These are phyloP conservation scores for Oeneis ivallda DNA, from an alignment of 2,888 invertebrate species.

Conservation along the genomic window DNA sequence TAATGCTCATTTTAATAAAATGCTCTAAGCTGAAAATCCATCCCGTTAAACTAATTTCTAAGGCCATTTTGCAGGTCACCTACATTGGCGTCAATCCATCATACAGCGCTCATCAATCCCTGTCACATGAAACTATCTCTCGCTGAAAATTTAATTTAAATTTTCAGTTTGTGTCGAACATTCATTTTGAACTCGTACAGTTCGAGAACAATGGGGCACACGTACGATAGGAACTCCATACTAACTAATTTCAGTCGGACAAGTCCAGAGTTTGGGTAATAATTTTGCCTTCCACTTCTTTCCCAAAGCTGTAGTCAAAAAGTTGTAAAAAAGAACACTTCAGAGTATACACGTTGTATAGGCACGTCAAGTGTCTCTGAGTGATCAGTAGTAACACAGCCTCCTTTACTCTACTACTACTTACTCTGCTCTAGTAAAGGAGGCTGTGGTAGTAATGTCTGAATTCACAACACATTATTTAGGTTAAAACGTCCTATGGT, in stretches of 20 bases:
- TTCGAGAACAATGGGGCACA: slow-evolving; percentile 29
- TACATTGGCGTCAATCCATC: slow-evolving; percentile 29
- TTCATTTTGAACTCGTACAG: slow-evolving; percentile 32
- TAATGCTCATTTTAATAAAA: slow-evolving; percentile 9
- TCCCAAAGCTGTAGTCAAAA: too few species aligned
- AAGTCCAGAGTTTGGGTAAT: neutral
- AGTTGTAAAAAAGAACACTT: too few species aligned
- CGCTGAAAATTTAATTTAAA: slow-evolving; percentile 39
- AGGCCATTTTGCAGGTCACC: slow-evolving; percentile 21
- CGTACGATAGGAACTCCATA: slow-evolving; percentile 14
- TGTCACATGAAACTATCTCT: slow-evolving; percentile 35
- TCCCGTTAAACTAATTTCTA: slow-evolving; percentile 15
- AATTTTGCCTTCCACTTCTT: neutral
- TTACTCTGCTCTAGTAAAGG: too few species aligned
- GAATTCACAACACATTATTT: too few species aligned
- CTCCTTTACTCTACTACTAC: too few species aligned
- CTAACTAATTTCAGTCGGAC: slow-evolving; percentile 2
- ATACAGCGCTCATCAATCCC: slow-evolving; percentile 36
- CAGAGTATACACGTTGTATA: too few species aligned
- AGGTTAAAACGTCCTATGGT: too few species aligned
- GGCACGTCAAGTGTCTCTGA: too few species aligned
- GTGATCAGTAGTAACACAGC: too few species aligned
- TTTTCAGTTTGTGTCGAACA: slow-evolving; percentile 33
- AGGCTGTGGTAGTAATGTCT: too few species aligned
- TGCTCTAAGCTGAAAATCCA: slow-evolving; percentile 3